Evolutionary conservation across 2,888 invertebrate genomes (phyloP).

Genomic region (Drosophila lacicola): DNA sequence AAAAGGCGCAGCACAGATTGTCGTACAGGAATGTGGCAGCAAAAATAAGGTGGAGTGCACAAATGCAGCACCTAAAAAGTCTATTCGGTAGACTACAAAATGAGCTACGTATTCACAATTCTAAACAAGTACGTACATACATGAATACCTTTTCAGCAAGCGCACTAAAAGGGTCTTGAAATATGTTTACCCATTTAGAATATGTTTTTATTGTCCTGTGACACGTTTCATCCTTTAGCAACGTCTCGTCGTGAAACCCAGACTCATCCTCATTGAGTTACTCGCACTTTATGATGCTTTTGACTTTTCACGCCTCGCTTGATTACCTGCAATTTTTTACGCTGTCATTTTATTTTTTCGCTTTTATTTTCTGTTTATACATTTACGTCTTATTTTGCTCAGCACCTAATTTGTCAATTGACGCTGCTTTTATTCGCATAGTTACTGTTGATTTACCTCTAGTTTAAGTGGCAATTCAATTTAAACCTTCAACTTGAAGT

Average conservation of each 20-base stretch:
- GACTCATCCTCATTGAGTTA: slow-evolving; percentile 19
- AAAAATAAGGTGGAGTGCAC: not conserved
- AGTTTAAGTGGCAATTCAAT: slow-evolving; percentile 41
- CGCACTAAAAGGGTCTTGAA: slow-evolving; percentile 2
- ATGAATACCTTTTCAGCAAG: slow-evolving; percentile 30
- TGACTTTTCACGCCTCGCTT: slow-evolving; percentile 23
- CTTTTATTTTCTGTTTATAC: slow-evolving; percentile 18
- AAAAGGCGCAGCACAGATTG: slow-evolving; percentile 55
- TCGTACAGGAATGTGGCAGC: slow-evolving; percentile 15
- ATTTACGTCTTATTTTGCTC: slow-evolving; percentile 26
- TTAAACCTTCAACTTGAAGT: slow-evolving; percentile 15
- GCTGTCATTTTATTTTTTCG: slow-evolving; percentile 16
- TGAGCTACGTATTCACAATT: slow-evolving; percentile 15
- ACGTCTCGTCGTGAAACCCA: not conserved
- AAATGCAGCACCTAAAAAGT: slow-evolving; percentile 7
- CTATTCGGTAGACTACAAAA: slow-evolving; percentile 26
- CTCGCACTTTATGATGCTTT: slow-evolving; percentile 27
- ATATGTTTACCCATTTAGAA: slow-evolving; percentile 18
- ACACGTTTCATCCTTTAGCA: slow-evolving; percentile 27
- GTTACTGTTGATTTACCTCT: slow-evolving; percentile 19
- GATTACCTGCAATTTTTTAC: slow-evolving; percentile 54
- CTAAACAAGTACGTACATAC: not conserved
- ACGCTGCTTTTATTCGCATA: slow-evolving; percentile 27
- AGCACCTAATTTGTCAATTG: slow-evolving; percentile 28
- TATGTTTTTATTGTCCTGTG: slow-evolving; percentile 16